Base-by-base conservation (phyloP, 2,888 invertebrate species). In the Shargacucullia verbasci region DNA sequence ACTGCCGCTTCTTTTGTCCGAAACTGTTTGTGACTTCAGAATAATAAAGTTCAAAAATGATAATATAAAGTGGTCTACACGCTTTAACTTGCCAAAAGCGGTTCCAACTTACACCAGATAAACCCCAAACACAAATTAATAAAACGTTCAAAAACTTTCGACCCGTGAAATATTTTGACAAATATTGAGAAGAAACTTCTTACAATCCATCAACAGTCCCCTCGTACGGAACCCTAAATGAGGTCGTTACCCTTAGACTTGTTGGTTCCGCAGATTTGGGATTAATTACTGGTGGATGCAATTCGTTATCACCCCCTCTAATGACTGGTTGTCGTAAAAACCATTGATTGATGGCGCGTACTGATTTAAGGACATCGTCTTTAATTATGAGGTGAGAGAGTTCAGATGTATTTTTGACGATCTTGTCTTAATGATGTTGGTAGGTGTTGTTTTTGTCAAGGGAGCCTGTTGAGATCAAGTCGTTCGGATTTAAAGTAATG, bases 101-200 rank as follows among this genome's bases (percentile, higher is more conserved):
- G 20, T 4, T 3, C 20, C 4, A 20, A 20, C 20, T 20, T 15
- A 13, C 7, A 35, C 20, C 35, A 1, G 12, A 13, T 10, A 20
- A 25, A 29, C 7, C 47, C 48, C 35, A 25, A 41, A 46, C 10
- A 47, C 6, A 39, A 49, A 47, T 47, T 33, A 50, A 37, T 59
- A 45, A 54, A 70, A 56, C 53, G 46, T 53, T 73, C 69, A 62
- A 61, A 73, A 79, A 74, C 80, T 81, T 74, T 65, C 80, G 70
- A 80, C 69, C 72, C 77, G 81, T 84, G 85, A 88, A 88, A 87
- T 86, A 84, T 89, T 90, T 89, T 89, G 89, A 90, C 89, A 89
- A 89, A 89, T 87, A 86, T 87, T 86, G 81, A 78, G 81, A 83
- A 81, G 79, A 80, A 84, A 85, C 81, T 81, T 83, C 79, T 76